A percentile compares a stretch with the other conserved stretches of the same genome.
These are phyloP conservation scores for Drosophila anomelani DNA, from an alignment of 2,888 invertebrate genomes.

Conservation along the genomic window DNA sequence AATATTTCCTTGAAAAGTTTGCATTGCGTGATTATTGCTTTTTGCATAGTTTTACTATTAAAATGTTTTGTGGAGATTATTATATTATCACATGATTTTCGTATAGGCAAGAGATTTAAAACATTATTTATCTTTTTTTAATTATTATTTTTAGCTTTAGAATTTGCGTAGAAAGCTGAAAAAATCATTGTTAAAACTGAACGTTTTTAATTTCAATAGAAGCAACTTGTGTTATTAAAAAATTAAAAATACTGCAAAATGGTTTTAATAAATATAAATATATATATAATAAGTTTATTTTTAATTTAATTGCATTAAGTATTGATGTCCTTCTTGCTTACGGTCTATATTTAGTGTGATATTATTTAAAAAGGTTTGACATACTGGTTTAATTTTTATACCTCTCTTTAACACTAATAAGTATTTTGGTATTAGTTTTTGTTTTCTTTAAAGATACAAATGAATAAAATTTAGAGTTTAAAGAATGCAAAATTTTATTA, in stretches of 20 bases:
- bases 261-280: constrained; percentile 72
- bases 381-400: constrained; percentile 47
- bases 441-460: constrained; percentile 61
- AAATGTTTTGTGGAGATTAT: constrained; percentile 80
- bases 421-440: constrained; percentile 78
- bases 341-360: constrained; percentile 64
- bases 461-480: constrained; percentile 63
- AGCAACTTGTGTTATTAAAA: constrained; percentile 58
- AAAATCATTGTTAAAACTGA: constrained; percentile 43
- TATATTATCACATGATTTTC: constrained; percentile 84
- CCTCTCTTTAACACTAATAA: constrained; percentile 46
- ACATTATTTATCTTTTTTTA: constrained; percentile 56
- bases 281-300: constrained; percentile 59
- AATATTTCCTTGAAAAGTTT: constrained; percentile 69
- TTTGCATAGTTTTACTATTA: constrained; percentile 79
- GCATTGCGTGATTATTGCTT: constrained; percentile 76
- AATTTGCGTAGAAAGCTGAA: no score
- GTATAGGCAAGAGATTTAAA: constrained; percentile 84
- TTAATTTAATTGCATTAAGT: constrained; percentile 71
- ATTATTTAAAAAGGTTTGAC: constrained; percentile 66
- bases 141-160: constrained; percentile 58
- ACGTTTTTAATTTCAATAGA: constrained; percentile 32
- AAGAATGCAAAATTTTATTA: constrained; percentile 60
- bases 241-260: constrained; percentile 80
- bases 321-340: constrained; percentile 78